Conservation (phyloP, 2,888 invertebrate genomes). For the Pachymerium ferrugineum region DNA sequence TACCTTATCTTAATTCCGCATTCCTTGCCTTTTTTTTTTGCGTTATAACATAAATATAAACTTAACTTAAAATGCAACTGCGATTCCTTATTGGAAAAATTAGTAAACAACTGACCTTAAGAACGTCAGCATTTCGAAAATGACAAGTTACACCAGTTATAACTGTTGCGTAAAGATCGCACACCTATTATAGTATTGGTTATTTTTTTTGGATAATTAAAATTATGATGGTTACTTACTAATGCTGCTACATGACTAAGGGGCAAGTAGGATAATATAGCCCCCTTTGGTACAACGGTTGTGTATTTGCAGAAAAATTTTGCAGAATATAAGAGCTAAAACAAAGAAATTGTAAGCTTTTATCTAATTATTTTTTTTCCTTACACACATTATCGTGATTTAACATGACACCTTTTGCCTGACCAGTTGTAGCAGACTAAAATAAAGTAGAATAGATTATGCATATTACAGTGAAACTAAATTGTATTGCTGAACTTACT, state of each 20-base stretch:
- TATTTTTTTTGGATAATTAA: too few species aligned
- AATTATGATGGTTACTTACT: background rate
- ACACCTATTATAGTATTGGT: background rate
- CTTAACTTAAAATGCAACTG: background rate
- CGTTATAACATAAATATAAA: too few species aligned
- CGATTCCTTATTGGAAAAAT: background rate
- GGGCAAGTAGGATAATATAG: background rate
- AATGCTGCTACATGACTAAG: background rate
- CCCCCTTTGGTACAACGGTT: background rate
- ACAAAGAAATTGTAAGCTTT: background rate
- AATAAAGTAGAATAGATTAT: slow-evolving; percentile 36
- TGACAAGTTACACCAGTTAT: slow-evolving; percentile 62
- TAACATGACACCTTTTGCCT: too few species aligned
- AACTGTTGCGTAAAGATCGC: background rate
- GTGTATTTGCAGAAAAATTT: background rate
- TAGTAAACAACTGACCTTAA: too few species aligned
- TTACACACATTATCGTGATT: background rate
- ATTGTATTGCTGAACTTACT: too few species aligned
- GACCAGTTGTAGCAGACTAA: slow-evolving; percentile 80
- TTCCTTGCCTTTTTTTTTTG: too few species aligned
- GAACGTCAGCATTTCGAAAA: slow-evolving; percentile 82
- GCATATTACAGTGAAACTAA: background rate
- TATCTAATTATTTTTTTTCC: background rate
- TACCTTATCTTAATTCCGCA: too few species aligned
- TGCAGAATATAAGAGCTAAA: background rate